Base-by-base conservation (phyloP, 2,113 vertebrate genomes). In the Corythornis vintsioides region DNA sequence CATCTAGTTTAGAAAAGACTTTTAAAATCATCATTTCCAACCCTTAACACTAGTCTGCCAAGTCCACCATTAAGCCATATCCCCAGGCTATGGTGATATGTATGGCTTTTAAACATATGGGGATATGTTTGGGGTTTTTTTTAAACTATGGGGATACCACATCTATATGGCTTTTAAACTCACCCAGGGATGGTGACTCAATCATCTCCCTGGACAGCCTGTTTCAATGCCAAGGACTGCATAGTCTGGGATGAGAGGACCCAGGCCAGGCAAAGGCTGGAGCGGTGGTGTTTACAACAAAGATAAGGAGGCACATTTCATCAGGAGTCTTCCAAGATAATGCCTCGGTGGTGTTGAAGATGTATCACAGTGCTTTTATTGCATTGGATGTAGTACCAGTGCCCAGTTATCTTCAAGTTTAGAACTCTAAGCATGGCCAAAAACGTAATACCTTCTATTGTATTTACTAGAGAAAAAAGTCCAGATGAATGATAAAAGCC, bases 401-500 rank as follows among this genome's bases (percentile, higher is more conserved):
- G 33, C 25, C 29, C 7, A 25, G 45, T 52, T 71, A 28, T 66
- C 47, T 42, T 72, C 71, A 48, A 11, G 18, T 53, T 28, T 57
- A 40, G 18, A 35, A 13, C n/a, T 15, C 26, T 57, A 48, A 47
- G 48, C 29, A 2, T 21, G 7, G 14, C 56, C 25, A 28, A 35
- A 69, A 73, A 78, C 55, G 17, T 52, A 26, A 42, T 29, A n/a
- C 8, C 19, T 61, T 31, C 29, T 59, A 10, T 38, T 57, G 19
- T 74, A 50, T 7, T 52, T 90, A 75, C 47, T 64, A 69, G 55
- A 69, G 47, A 31, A 57, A 56, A 73, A 95, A 29, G 64, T 63
- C 66, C 57, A 59, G 33, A 78, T 92, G 65, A 91, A 55, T 24
- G 94, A 81, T 60, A 92, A 82, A 86, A 96, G 57, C 47, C 43